Base-by-base conservation (phyloP, 2,888 invertebrate genomes). In the Melieria picta region DNA sequence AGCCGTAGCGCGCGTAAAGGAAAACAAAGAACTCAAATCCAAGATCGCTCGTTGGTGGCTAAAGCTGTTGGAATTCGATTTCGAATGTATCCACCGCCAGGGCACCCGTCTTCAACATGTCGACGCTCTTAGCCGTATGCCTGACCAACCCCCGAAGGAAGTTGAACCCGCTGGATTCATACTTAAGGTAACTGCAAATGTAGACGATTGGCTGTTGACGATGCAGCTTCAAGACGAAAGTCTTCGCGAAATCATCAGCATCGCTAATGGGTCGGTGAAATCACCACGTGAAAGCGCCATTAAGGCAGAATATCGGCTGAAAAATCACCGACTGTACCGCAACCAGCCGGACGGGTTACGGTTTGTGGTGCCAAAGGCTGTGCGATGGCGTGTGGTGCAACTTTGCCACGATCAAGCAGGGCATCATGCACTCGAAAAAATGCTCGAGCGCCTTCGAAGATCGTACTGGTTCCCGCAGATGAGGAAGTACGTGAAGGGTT, bases 21-120 rank as follows among this genome's bases (percentile, higher is more conserved):
- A 13, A 3, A 47, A 69, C 30, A 63, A 64, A 50, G 69, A 64
- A 57, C 56, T 64, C 7, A 69, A 64, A 60, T 10, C 60, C 10
- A 70, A 65, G 52, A 65, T 70, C n/a, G 52, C 75, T 55, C 72
- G 75, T 7, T 74, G 74, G 43, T 65, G 72, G 47, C 60, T n/a
- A n/a, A n/a, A n/a, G n/a, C n/a, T n/a, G n/a, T n/a, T n/a, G n/a
- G n/a, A n/a, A n/a, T n/a, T n/a, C n/a, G n/a, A n/a, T n/a, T n/a
- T n/a, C n/a, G n/a, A n/a, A n/a, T n/a, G n/a, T n/a, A n/a, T n/a
- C n/a, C n/a, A n/a, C n/a, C 65, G 72, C 6, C 13, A 43, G 45
- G 69, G 61, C 7, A 48, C 30, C 50, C 16, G 47, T 50, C 50
- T 72, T 46, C 56, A 43, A 42, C 72, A 69, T 47, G 72, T 56